Conservation (phyloP, 2,888 invertebrate genomes). For the Drosophila ochracea region DNA sequence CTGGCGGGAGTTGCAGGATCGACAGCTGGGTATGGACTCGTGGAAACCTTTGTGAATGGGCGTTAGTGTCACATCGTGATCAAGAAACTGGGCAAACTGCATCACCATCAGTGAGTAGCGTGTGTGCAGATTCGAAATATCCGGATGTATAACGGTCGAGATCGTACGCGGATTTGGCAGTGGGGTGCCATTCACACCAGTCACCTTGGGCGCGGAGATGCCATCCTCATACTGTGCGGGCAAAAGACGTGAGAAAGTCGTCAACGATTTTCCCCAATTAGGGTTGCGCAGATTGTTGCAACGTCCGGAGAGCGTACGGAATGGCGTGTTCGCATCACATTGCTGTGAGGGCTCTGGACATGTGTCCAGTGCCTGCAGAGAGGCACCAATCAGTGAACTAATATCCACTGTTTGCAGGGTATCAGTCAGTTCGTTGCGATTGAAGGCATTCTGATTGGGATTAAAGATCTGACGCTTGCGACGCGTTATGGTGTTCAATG, state of each 20-base stretch:
- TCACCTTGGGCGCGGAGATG: slow-evolving; percentile 91
- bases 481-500: slow-evolving; percentile 86
- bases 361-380: slow-evolving; percentile 83
- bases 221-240: slow-evolving; percentile 96
- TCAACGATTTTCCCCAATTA: slow-evolving; percentile 92
- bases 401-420: slow-evolving; percentile 92
- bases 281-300: slow-evolving; percentile 95
- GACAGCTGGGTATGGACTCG: slow-evolving; percentile 95
- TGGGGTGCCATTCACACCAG: slow-evolving; percentile 90
- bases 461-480: slow-evolving; percentile 92
- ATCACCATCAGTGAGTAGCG: slow-evolving; percentile 96
- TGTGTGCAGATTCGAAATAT: slow-evolving; percentile 94
- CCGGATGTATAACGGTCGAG: slow-evolving; percentile 95
- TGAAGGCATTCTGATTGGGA: slow-evolving; percentile 86
- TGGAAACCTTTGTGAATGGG: slow-evolving; percentile 96
- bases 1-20: slow-evolving; percentile 93
- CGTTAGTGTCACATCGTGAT: slow-evolving; percentile 97
- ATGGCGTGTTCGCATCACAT: slow-evolving; percentile 90
- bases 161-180: slow-evolving; percentile 94
- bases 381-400: slow-evolving; percentile 87
- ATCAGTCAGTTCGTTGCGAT: slow-evolving; percentile 90
- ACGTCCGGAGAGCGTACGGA: slow-evolving; percentile 91
- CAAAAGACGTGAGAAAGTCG: slow-evolving; percentile 93
- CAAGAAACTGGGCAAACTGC: slow-evolving; percentile 97
- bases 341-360: slow-evolving; percentile 90